These are phyloP conservation scores for Peucedramus taeniatus DNA, from an alignment of 2,113 vertebrate genomes.

Conservation along the genomic window DNA sequence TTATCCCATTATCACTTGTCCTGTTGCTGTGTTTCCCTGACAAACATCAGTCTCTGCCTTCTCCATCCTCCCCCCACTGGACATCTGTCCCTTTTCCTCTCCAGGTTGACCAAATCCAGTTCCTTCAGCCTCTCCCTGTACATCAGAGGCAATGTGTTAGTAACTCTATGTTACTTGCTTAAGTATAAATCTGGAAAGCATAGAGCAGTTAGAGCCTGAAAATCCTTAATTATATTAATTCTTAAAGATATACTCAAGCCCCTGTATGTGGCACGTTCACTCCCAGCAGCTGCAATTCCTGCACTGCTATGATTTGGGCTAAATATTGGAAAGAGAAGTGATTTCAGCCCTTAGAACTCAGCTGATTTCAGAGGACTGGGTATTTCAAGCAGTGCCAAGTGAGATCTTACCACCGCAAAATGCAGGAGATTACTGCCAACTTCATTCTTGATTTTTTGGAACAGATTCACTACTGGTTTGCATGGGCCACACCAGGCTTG, in stretches of 20 bases:
- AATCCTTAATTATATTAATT: neutral
- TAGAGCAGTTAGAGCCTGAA: neutral
- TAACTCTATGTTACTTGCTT: neutral
- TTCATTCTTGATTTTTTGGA: conserved; percentile 89
- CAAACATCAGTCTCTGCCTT: neutral
- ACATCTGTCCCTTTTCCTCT: neutral
- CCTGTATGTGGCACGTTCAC: neutral
- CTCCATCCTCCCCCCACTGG: neutral
- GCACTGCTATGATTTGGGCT: neutral
- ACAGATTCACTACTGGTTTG: conserved; percentile 83
- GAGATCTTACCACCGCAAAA: conserved; percentile 85
- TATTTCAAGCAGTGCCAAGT: neutral
- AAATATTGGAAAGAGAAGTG: neutral
- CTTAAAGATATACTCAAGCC: neutral
- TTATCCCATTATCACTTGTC: neutral
- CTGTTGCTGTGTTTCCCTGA: neutral
- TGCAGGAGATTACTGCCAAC: conserved; percentile 82
- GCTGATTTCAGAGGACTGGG: neutral
- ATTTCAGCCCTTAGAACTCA: neutral
- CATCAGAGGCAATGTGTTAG: neutral
- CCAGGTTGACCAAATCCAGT: neutral
- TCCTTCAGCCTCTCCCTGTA: neutral
- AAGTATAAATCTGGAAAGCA: neutral
- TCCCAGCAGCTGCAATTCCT: neutral
- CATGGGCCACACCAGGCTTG: conserved; percentile 97